Percentiles rank a stretch among this genome's conserved stretches.
phyloP scores from a whole-genome alignment of 2,113 vertebrate species.

The Lanius ludovicianus region DNA sequence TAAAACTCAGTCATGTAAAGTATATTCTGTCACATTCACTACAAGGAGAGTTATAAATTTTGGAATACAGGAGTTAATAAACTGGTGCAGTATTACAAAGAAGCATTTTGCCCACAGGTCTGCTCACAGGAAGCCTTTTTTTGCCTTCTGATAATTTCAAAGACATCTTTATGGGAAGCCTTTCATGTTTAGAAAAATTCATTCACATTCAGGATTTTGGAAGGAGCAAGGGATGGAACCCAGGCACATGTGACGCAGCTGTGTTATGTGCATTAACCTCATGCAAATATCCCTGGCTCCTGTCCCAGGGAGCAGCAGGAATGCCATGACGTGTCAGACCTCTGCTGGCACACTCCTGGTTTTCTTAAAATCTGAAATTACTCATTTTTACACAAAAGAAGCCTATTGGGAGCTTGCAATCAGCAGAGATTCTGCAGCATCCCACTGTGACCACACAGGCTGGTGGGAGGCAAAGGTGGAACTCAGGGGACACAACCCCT shows the following conservation, averaged over 20 bases:
- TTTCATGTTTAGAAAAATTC: slow-evolving; percentile 15
- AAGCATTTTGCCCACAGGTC: neutral
- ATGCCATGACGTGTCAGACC: fast-evolving
- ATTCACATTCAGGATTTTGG: neutral
- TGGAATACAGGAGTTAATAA: neutral
- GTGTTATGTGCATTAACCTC: neutral
- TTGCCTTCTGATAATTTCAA: neutral
- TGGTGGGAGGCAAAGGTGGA: neutral
- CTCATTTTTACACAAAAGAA: neutral
- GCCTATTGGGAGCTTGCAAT: neutral
- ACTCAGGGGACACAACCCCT: neutral
- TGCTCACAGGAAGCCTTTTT: neutral
- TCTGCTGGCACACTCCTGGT: fast-evolving
- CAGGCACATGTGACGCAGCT: neutral
- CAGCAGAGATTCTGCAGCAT: neutral
- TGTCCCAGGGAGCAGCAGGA: neutral
- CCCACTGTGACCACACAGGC: neutral
- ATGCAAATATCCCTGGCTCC: neutral
- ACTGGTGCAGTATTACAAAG: neutral
- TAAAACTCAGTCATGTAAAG: neutral
- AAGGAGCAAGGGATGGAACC: neutral
- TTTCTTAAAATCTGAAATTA: neutral
- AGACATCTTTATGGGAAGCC: neutral
- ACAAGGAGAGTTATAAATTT: neutral
- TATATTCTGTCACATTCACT: neutral